Conservation (phyloP, 53 echinoderm and acorn worm species). For the Luidia sarsii region DNA sequence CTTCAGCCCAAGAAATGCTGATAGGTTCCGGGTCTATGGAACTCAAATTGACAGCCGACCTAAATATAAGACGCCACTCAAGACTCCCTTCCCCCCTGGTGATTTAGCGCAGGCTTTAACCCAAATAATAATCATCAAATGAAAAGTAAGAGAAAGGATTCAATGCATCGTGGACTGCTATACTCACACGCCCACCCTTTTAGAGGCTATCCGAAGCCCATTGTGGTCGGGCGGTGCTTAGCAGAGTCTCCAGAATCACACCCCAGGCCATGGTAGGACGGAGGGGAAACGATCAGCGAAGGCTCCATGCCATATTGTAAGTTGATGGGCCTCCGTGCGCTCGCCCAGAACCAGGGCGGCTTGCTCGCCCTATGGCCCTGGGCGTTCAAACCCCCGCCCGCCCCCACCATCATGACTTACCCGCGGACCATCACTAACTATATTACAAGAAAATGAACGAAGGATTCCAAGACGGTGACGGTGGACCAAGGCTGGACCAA, state of each 20-base stretch:
- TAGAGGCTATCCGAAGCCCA: constrained; percentile 11
- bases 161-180: constrained; percentile 1
- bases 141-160: constrained; percentile 3
- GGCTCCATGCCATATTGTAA: constrained; percentile 28
- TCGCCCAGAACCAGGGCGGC: constrained; percentile 27
- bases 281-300: constrained; percentile 44
- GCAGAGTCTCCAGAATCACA: neutral
- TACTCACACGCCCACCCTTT: constrained; percentile 46
- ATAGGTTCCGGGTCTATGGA: constrained; percentile 42
- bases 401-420: too few relatives aligned
- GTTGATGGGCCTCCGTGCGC: constrained; percentile 31
- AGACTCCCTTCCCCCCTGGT: neutral
- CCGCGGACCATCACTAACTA: too few relatives aligned
- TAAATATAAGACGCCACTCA: constrained; percentile 6
- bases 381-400: too few relatives aligned
- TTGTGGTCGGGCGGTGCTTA: constrained; percentile 23
- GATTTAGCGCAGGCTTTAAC: neutral
- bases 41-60: constrained; percentile 30
- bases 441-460: too few relatives aligned
- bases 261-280: constrained; percentile 27
- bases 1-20: constrained; percentile 31
- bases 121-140: too few relatives aligned
- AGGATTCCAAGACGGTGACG: too few relatives aligned
- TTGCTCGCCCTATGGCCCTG: too few relatives aligned
- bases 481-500: too few relatives aligned